Evolutionary conservation across 2,888 invertebrate species (phyloP).

Genomic region (Actias luna): DNA sequence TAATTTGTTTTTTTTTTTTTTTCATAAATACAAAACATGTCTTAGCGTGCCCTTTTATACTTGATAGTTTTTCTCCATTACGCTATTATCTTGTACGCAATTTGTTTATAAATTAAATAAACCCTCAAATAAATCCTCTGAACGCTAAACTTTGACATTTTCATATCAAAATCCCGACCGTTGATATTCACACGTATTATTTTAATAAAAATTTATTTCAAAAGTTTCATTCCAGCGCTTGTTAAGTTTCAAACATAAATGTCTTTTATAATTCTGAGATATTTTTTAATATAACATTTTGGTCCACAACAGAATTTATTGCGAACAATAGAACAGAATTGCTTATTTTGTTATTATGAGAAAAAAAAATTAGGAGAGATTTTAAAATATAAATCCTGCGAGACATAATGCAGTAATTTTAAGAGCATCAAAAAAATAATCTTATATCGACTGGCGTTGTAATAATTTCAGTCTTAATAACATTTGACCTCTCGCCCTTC

Average conservation of each 20-base stretch:
- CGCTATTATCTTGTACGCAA: no score
- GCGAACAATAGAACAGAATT: background rate
- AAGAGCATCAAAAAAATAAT: background rate
- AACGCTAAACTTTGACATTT: no score
- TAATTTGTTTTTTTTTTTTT: no score
- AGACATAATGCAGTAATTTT: background rate
- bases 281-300: background rate
- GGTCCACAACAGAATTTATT: background rate
- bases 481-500: constrained; percentile 7
- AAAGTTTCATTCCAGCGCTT: background rate
- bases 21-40: no score
- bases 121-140: no score
- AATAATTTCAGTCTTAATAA: constrained; percentile 6
- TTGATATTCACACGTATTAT: no score
- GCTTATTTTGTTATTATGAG: background rate
- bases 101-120: no score
- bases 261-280: background rate
- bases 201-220: background rate
- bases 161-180: no score
- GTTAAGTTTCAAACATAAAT: background rate
- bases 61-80: no score
- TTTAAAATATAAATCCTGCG: background rate
- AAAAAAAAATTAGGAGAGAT: background rate
- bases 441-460: background rate
- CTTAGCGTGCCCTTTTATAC: no score